These are phyloP conservation scores for Cassiopea xamachana DNA, from an alignment of 30 jellyfish, hydroid and myxozoan genomes.

Conservation along the genomic window DNA sequence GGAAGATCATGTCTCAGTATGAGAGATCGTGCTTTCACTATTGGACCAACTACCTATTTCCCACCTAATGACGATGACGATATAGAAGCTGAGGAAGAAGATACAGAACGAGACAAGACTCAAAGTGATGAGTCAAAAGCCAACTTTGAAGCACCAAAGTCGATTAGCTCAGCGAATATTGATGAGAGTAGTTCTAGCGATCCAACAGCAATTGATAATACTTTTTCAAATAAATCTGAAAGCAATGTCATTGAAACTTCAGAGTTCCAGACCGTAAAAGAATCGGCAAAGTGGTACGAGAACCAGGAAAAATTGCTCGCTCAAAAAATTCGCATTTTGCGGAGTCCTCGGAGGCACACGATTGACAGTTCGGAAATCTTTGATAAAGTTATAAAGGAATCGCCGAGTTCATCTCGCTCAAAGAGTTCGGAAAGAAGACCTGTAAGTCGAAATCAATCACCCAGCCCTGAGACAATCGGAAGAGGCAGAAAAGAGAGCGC, in stretches of 20 bases:
- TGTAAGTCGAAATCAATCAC: not conserved
- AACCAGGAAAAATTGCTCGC: slow-evolving; percentile 15
- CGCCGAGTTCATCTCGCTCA: slow-evolving; percentile 19
- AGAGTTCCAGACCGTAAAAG: slow-evolving; percentile 66
- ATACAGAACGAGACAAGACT: not conserved
- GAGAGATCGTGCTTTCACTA: slow-evolving; percentile 58
- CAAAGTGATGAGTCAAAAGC: slow-evolving; percentile 1
- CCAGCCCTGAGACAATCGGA: slow-evolving; percentile 31
- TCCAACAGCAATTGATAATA: not conserved
- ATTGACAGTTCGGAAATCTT: slow-evolving; percentile 49
- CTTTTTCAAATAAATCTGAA: not conserved
- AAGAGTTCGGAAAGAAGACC: slow-evolving; percentile 34
- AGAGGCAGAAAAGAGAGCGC: not conserved
- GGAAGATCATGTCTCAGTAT: not conserved
- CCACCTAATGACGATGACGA: slow-evolving; percentile 4
- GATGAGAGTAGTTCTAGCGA: not conserved
- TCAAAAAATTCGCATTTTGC: slow-evolving; percentile 38
- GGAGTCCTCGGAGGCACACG: slow-evolving; percentile 78
- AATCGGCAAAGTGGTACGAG: slow-evolving; percentile 58
- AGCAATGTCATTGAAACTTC: slow-evolving; percentile 43
- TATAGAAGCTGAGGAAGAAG: not conserved
- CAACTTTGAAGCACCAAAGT: not conserved
- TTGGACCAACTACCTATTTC: slow-evolving; percentile 20
- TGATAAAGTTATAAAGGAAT: slow-evolving; percentile 8
- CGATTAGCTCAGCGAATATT: not conserved